Evolutionary conservation across 2,113 vertebrate species (phyloP).

Genomic region (Picathartes gymnocephalus): DNA sequence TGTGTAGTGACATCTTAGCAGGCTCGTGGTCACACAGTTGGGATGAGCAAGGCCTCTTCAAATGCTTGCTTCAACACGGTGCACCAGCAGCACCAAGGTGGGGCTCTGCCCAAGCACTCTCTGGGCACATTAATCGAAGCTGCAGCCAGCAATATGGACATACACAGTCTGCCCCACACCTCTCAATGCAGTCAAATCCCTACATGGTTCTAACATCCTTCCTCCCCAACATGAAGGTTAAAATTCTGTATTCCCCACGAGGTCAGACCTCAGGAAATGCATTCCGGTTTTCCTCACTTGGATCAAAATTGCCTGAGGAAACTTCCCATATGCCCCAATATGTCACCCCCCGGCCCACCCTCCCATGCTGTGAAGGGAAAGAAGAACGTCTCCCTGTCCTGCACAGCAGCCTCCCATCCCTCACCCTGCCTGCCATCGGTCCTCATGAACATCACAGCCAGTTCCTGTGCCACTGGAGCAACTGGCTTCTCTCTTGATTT

Average conservation of each 20-base stretch:
- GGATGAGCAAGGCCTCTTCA: not conserved
- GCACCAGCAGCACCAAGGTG: not conserved
- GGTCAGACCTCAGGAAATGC: not conserved
- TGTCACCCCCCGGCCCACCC: accelerated
- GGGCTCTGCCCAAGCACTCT: not conserved
- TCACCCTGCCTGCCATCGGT: not conserved
- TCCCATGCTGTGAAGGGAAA: not conserved
- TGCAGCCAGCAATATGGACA: not conserved
- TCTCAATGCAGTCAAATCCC: not conserved
- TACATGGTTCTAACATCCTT: not conserved
- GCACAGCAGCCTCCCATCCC: not conserved
- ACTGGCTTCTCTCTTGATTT: constrained; percentile 70
- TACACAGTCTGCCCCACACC: not conserved
- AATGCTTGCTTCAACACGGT: not conserved
- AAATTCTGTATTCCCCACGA: not conserved
- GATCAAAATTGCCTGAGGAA: not conserved
- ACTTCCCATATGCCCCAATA: not conserved
- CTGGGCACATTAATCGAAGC: not conserved
- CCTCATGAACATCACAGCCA: constrained; percentile 16
- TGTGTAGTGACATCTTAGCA: not conserved
- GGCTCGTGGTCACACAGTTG: not conserved
- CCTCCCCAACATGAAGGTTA: not conserved
- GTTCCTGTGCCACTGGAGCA: not conserved
- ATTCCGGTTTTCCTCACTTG: not conserved
- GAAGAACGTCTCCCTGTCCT: not conserved